Conservation (phyloP, 2,797 vertebrate species). For the Protosalanx chinensis region DNA sequence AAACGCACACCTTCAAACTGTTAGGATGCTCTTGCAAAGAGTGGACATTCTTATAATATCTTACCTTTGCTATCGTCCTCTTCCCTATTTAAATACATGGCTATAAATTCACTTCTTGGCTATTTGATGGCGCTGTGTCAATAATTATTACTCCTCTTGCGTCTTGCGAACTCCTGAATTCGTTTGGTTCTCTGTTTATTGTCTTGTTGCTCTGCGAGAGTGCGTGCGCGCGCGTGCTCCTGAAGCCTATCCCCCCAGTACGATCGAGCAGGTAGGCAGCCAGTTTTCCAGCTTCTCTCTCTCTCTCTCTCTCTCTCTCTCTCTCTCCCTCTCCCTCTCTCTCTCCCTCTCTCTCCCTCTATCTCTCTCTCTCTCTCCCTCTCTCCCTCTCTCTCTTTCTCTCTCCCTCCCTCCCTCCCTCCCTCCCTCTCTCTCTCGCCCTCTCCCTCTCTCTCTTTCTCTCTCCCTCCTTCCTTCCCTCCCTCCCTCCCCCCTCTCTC, state of each 20-base stretch:
- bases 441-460: conserved; percentile 30
- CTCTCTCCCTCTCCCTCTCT: conserved; percentile 32
- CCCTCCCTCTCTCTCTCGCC: conserved; percentile 37
- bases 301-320: conserved; percentile 30
- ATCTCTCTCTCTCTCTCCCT: conserved; percentile 36
- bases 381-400: conserved; percentile 28
- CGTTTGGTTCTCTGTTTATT: conserved; percentile 67
- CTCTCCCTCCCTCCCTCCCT: conserved; percentile 26
- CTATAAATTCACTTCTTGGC: conserved; percentile 63
- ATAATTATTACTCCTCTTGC: conserved; percentile 58
- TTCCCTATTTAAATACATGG: conserved; percentile 83
- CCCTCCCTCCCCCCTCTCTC: too few relatives aligned
- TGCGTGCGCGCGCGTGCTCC: conserved; percentile 50
- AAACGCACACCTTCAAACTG: conserved; percentile 64
- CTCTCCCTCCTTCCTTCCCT: conserved; percentile 48
- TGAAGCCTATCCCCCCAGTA: conserved; percentile 70
- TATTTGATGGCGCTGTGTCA: conserved; percentile 51
- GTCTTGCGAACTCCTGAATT: conserved; percentile 60
- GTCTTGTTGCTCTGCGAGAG: conserved; percentile 70
- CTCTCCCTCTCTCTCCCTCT: conserved; percentile 48
- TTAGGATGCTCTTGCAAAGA: conserved; percentile 44
- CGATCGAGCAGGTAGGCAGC: conserved; percentile 68
- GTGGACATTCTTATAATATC: conserved; percentile 47
- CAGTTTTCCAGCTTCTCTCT: conserved; percentile 49
- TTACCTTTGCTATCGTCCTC: conserved; percentile 79